Conservation (phyloP, 2,797 vertebrate genomes). For the Catamblyrhynchus diadema region DNA sequence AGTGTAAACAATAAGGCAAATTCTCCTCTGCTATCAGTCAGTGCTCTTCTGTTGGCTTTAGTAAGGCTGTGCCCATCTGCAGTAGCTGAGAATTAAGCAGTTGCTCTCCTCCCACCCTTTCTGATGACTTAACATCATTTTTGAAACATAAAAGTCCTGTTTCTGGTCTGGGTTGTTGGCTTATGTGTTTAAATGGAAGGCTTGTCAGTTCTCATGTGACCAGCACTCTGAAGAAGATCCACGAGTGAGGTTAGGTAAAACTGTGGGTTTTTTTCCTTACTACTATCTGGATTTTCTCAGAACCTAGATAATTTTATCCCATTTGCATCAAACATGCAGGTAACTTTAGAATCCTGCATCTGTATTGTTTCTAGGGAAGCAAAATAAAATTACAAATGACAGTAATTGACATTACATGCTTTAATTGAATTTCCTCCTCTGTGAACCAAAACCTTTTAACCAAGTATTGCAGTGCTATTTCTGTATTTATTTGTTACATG, state of each 20-base stretch:
- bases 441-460: constrained; percentile 81
- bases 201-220: constrained; percentile 17
- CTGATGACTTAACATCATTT: not conserved
- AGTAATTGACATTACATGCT: constrained; percentile 82
- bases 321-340: constrained; percentile 80
- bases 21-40: not conserved
- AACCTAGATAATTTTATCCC: constrained; percentile 78
- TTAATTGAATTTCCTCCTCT: constrained; percentile 82
- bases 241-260: constrained; percentile 53
- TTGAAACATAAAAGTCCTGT: not conserved
- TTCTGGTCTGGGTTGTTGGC: not conserved
- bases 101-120: not conserved
- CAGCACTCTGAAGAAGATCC: constrained; percentile 28
- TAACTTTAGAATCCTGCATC: constrained; percentile 78
- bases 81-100: not conserved
- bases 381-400: constrained; percentile 80
- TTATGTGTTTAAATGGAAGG: constrained; percentile 4
- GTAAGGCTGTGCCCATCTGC: not conserved
- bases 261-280: constrained; percentile 16
- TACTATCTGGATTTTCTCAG: constrained; percentile 79
- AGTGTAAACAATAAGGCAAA: not conserved
- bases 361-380: constrained; percentile 77
- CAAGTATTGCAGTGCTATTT: constrained; percentile 76
- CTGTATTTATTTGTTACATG: constrained; percentile 76
- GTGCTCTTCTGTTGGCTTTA: not conserved